Evolutionary conservation across 2,888 invertebrate species (phyloP).

Genomic region (Leucoptera coffeella): DNA sequence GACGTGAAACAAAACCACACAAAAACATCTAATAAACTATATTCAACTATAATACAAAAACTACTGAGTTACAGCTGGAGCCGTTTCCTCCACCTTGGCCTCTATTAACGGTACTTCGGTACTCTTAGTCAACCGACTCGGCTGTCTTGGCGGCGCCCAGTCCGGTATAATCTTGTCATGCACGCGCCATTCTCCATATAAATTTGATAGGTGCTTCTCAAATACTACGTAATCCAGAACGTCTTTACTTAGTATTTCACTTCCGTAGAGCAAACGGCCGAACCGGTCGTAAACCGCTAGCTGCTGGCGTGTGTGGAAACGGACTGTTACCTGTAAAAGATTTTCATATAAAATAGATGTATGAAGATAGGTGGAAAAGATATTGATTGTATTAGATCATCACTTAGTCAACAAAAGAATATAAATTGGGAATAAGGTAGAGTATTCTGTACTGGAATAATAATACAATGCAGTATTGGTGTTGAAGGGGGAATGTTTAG

Average conservation of each 20-base stretch:
- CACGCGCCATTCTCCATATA: constrained; percentile 87
- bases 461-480: too few relatives aligned
- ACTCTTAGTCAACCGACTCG: constrained; percentile 52
- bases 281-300: constrained; percentile 94
- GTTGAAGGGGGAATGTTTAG: too few relatives aligned
- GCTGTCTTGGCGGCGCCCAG: constrained; percentile 71
- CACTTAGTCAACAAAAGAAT: too few relatives aligned
- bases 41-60: too few relatives aligned
- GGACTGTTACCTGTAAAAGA: constrained; percentile 60
- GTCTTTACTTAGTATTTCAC: constrained; percentile 84
- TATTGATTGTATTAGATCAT: too few relatives aligned
- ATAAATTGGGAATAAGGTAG: too few relatives aligned
- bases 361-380: too few relatives aligned
- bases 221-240: constrained; percentile 96
- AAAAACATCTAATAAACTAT: too few relatives aligned
- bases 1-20: too few relatives aligned
- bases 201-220: constrained; percentile 88
- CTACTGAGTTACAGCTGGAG: too few relatives aligned
- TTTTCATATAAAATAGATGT: too few relatives aligned
- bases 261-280: constrained; percentile 89
- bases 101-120: constrained; percentile 4
- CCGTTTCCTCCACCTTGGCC: constrained; percentile 7
- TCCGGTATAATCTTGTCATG: constrained; percentile 92
- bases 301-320: constrained; percentile 87
- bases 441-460: too few relatives aligned